A percentile compares a stretch with the other conserved stretches of the same genome.
phyloP scores from a whole-genome alignment of 2,797 vertebrate species.

The Pempheris klunzingeri region DNA sequence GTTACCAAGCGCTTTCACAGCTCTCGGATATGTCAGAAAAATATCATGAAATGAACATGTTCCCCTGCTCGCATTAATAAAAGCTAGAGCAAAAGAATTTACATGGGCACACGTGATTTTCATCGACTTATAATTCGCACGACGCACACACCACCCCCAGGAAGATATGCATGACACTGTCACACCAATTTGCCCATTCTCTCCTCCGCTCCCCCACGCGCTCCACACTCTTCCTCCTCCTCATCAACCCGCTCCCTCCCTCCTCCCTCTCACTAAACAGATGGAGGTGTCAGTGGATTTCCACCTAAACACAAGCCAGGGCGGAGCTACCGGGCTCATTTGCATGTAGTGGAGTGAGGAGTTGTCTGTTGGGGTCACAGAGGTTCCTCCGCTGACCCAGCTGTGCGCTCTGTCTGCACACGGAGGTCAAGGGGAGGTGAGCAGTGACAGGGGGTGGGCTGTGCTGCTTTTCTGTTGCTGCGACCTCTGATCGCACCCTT shows the following conservation, averaged over 20 bases:
- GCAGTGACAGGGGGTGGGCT: slow-evolving; percentile 49
- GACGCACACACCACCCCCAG: neutral
- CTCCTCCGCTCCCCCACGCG: neutral
- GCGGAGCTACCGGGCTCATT: slow-evolving; percentile 65
- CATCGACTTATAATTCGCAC: slow-evolving; percentile 11
- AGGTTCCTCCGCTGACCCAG: slow-evolving; percentile 64
- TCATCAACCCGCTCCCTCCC: slow-evolving; percentile 9
- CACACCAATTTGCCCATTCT: slow-evolving; percentile 34
- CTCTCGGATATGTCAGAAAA: slow-evolving; percentile 36
- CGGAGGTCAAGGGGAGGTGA: slow-evolving; percentile 74
- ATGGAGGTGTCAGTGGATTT: slow-evolving; percentile 81
- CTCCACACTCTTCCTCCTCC: neutral
- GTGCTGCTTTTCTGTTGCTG: slow-evolving; percentile 31
- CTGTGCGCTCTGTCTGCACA: slow-evolving; percentile 47
- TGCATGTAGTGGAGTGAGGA: slow-evolving; percentile 70
- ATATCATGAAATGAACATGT: slow-evolving; percentile 37
- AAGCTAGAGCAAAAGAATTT: neutral
- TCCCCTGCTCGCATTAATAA: neutral
- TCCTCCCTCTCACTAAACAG: slow-evolving; percentile 65
- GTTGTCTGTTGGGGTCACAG: slow-evolving; percentile 69
- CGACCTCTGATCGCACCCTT: slow-evolving; percentile 49
- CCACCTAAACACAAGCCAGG: slow-evolving; percentile 59
- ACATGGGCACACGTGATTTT: slow-evolving; percentile 10
- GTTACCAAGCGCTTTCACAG: slow-evolving; percentile 27
- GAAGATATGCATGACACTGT: slow-evolving; percentile 26